Conservation (phyloP, 2,113 vertebrate species). For the Eurypyga helias region DNA sequence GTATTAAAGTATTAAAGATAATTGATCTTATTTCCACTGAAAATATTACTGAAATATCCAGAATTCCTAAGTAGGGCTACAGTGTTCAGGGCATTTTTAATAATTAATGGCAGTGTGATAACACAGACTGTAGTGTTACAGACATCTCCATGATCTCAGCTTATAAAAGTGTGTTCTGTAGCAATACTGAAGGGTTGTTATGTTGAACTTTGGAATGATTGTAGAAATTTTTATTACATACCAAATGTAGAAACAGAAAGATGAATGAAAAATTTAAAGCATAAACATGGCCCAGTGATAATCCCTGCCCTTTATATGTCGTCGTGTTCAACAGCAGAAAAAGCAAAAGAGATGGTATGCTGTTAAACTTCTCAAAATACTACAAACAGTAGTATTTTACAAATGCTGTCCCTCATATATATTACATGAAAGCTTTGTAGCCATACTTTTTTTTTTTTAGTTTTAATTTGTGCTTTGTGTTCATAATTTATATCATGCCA, state of each 20-base stretch:
- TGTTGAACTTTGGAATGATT: background rate
- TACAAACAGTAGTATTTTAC: background rate
- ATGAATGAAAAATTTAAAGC: background rate
- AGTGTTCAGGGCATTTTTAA: conserved; percentile 28
- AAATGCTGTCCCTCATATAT: background rate
- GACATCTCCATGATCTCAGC: background rate
- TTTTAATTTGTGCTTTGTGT: background rate
- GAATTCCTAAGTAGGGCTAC: background rate
- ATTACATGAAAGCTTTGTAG: background rate
- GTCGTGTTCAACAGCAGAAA: background rate
- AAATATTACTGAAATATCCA: conserved; percentile 20
- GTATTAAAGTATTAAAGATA: conserved; percentile 33
- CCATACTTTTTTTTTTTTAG: background rate
- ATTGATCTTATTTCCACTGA: conserved; percentile 2
- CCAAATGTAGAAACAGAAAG: background rate
- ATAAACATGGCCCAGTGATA: background rate
- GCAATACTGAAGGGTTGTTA: background rate
- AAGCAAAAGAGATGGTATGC: background rate
- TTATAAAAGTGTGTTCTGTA: background rate
- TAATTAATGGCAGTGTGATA: conserved; percentile 27
- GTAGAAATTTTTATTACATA: background rate
- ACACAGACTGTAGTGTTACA: background rate
- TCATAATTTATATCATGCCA: background rate
- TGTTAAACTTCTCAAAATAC: background rate
- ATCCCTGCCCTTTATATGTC: background rate